Conservation (phyloP, 2,113 vertebrate species). For the Empidonax traillii region DNA sequence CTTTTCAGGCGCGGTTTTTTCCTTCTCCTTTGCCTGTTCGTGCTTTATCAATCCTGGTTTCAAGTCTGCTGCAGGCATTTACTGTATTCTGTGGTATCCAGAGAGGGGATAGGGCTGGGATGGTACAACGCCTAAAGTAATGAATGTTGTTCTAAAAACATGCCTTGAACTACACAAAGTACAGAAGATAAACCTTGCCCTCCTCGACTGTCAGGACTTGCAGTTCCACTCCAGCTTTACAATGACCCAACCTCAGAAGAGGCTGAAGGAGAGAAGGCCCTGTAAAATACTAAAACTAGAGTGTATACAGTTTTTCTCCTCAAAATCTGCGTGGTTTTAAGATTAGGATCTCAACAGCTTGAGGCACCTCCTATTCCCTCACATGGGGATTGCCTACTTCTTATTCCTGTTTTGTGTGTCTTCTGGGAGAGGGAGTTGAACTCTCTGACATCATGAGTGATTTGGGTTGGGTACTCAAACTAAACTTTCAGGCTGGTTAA, state of each 20-base stretch:
- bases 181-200: not conserved
- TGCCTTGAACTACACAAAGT: not conserved
- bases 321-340: not conserved
- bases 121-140: not conserved
- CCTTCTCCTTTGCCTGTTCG: not conserved
- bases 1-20: not conserved
- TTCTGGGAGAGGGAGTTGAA: not conserved
- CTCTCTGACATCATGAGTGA: not conserved
- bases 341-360: not conserved
- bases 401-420: not conserved
- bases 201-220: not conserved
- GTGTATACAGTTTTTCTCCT: not conserved
- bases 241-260: not conserved
- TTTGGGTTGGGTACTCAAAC: not conserved
- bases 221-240: not conserved
- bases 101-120: not conserved
- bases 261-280: not conserved
- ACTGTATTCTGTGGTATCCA: not conserved
- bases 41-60: not conserved
- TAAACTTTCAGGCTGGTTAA: not conserved
- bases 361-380: not conserved
- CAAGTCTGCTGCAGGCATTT: not conserved
- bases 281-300: not conserved
- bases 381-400: not conserved
- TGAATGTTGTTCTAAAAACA: not conserved